phyloP scores from a whole-genome alignment of 2,113 vertebrate species.

The Macrotis lagotis region DNA sequence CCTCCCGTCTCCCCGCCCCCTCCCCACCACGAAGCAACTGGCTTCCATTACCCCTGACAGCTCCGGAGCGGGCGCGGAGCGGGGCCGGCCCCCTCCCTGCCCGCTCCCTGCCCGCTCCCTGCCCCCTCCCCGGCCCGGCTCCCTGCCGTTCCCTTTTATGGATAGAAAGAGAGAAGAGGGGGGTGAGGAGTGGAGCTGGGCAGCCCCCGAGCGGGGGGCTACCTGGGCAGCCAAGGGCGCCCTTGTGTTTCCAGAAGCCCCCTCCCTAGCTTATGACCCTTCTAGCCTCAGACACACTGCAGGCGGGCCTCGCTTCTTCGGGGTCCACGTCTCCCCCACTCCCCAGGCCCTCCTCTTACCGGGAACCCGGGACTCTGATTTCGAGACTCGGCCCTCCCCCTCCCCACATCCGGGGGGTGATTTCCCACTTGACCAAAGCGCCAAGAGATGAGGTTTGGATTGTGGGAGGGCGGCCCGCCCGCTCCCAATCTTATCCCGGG shows the following conservation, averaged over 20 bases:
- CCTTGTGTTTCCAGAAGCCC: neutral
- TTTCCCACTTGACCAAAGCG: conserved; percentile 73
- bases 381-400: conserved; percentile 29
- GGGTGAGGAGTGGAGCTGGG: neutral
- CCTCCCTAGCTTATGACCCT: neutral
- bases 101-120: neutral
- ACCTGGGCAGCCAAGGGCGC: neutral
- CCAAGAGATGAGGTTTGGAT: conserved; percentile 55
- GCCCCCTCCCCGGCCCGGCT: conserved; percentile 43
- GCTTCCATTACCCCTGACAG: conserved; percentile 76
- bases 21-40: conserved; percentile 67
- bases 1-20: conserved; percentile 57
- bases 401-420: conserved; percentile 69
- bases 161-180: conserved; percentile 57
- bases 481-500: conserved; percentile 55
- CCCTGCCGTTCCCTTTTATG: conserved; percentile 74
- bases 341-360: neutral
- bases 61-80: conserved; percentile 58
- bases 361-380: conserved; percentile 15
- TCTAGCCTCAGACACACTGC: neutral
- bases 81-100: neutral
- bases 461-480: conserved; percentile 53
- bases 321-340: neutral
- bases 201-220: neutral
- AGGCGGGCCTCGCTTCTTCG: neutral